These are phyloP conservation scores for Melangyna quadrimaculata DNA, from an alignment of 2,888 invertebrate genomes.

Conservation along the genomic window DNA sequence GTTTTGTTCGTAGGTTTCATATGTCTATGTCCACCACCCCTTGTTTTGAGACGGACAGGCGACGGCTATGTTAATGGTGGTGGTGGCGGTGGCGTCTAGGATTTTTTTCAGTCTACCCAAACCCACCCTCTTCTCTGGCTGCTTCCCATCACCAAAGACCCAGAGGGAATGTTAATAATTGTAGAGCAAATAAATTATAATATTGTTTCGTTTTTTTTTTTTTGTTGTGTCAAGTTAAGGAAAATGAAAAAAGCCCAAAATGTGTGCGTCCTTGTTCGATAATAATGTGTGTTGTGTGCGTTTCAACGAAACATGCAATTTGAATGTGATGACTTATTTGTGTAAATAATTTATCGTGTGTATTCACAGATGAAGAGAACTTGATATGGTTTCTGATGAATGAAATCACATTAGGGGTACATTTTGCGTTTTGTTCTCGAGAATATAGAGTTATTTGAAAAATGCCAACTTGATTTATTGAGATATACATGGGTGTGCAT, in stretches of 20 bases:
- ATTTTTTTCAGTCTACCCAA: neutral
- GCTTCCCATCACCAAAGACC: neutral
- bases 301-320: slow-evolving; percentile 47
- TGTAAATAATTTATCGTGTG: slow-evolving; percentile 60
- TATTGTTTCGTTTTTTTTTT: slow-evolving; percentile 49
- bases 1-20: slow-evolving; percentile 34
- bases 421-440: neutral
- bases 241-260: slow-evolving; percentile 16
- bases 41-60: slow-evolving; percentile 34
- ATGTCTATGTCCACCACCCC: slow-evolving; percentile 40
- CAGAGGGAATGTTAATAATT: slow-evolving; percentile 55
- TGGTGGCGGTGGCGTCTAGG: slow-evolving; percentile 30
- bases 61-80: slow-evolving; percentile 10
- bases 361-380: slow-evolving; percentile 52
- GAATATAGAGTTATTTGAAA: slow-evolving; percentile 16
- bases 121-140: slow-evolving; percentile 35
- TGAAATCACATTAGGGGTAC: slow-evolving; percentile 49
- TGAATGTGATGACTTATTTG: slow-evolving; percentile 57
- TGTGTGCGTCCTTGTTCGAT: slow-evolving; percentile 33
- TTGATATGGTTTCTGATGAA: slow-evolving; percentile 50
- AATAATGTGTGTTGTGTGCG: slow-evolving; percentile 24
- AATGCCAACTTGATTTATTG: slow-evolving; percentile 55
- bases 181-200: slow-evolving; percentile 68
- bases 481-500: slow-evolving; percentile 4
- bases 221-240: neutral